Conservation (phyloP, 2,888 invertebrate genomes). For the Zaprionus obscuricornis region DNA sequence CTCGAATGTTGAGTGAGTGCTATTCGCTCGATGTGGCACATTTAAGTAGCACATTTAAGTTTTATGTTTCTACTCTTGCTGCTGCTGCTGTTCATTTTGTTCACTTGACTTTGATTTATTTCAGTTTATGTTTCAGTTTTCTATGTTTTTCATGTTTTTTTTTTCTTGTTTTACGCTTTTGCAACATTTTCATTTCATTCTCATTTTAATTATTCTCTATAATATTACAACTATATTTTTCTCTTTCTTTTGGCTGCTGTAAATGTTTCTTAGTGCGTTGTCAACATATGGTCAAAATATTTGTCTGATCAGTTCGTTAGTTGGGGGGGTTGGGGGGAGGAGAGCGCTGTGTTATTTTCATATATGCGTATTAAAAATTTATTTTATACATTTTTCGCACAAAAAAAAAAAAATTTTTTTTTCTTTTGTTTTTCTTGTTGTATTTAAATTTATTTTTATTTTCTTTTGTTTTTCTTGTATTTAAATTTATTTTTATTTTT, state of each 20-base stretch:
- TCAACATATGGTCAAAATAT: slow-evolving; percentile 44
- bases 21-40: slow-evolving; percentile 45
- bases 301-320: too few relatives aligned
- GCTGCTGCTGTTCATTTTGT: background rate
- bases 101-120: slow-evolving; percentile 72
- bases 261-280: slow-evolving; percentile 23
- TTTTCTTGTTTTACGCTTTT: slow-evolving; percentile 36
- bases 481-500: slow-evolving; percentile 34
- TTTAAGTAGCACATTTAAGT: slow-evolving; percentile 60
- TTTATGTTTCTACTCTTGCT: slow-evolving; percentile 46
- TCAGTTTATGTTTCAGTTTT: slow-evolving; percentile 38
- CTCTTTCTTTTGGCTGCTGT: background rate
- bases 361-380: slow-evolving; percentile 23
- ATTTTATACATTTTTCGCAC: slow-evolving; percentile 19
- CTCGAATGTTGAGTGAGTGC: too few relatives aligned
- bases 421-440: too few relatives aligned
- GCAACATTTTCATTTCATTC: slow-evolving; percentile 38
- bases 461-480: slow-evolving; percentile 8
- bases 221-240: too few relatives aligned
- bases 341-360: slow-evolving; percentile 20
- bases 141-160: slow-evolving; percentile 27
- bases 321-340: too few relatives aligned
- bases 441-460: slow-evolving; percentile 34
- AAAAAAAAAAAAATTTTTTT: too few relatives aligned
- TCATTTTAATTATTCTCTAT: slow-evolving; percentile 44